Evolutionary conservation across 2,888 invertebrate species (phyloP), one percentile per base, ranked within the genome.

Genomic region (Pristionchus mayeri): DNA sequence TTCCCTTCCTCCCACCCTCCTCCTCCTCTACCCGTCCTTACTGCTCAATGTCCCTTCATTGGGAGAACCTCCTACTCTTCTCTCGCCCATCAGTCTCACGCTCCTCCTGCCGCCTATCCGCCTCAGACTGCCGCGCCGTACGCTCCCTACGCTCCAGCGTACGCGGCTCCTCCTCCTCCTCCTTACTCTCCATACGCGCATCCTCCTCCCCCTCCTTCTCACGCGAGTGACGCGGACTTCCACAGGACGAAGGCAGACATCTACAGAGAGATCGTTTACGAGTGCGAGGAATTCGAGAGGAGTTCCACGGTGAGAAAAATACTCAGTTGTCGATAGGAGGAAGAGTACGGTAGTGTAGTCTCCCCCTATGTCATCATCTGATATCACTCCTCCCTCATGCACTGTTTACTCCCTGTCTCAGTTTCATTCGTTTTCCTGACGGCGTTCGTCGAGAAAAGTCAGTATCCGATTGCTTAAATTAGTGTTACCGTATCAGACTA

Each of bases 191-290:
- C 76, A 2, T 78, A 80, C 44, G 40, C 80, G 37, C 24, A 37
- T 11, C 78, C 30, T 78, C 40, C 52, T 18, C 76, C 76, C 9
- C 44, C 50, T n/a, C n/a, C n/a, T n/a, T n/a, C n/a, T 76, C 44
- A 78, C 52, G 50, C 34, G 34, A 52, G 11, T 11, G 24, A 78
- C 21, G 57, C 24, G 44, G 80, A 80, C 3, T 57, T 37, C 27
- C 18, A 80, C 63, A 84, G 52, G 75, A 52, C 75, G 52, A 84
- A 84, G 60, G 60, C 60, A 18, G 84, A 84, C 21, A 84, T 84
- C 84, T 84, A 84, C 78, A 54, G 84, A n/a, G 84, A 84, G 76
- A 84, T 84, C 16, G 84, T 84, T 21, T 44, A 84, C 27, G 84
- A 84, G 48, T 84, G 84, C 48, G 78, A 78, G 30, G 76, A 57